Percentiles rank a stretch among this genome's conserved stretches.
phyloP scores from a whole-genome alignment of 37 sponge, comb jelly and placozoan species.

The Hexactinellida sp. region DNA sequence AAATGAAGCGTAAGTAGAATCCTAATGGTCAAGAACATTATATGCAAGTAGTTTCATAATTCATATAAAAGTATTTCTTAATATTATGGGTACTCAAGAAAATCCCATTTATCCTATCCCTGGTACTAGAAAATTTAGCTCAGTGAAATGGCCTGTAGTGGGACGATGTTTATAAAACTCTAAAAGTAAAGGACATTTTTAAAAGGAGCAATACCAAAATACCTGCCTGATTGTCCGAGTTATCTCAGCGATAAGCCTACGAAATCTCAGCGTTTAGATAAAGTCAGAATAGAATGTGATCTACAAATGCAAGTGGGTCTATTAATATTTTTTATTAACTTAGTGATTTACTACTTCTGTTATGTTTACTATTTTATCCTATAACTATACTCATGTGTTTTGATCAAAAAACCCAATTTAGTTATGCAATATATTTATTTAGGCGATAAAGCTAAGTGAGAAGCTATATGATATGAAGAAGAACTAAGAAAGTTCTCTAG shows the following conservation, averaged over 20 bases:
- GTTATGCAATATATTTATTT: no score
- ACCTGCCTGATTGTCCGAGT: background rate
- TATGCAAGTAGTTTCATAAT: no score
- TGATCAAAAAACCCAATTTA: no score
- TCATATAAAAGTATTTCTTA: no score
- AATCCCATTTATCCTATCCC: background rate
- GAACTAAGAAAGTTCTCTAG: background rate
- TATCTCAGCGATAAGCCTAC: background rate
- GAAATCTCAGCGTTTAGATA: constrained; percentile 7
- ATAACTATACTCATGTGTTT: background rate
- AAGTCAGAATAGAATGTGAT: constrained; percentile 1
- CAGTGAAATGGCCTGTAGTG: constrained; percentile 19
- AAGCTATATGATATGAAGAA: background rate
- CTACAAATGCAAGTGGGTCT: background rate
- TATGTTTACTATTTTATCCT: background rate
- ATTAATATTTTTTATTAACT: background rate
- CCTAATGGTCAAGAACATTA: no score
- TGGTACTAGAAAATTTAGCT: background rate
- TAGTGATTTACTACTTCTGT: no score
- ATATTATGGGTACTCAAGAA: constrained; percentile 3
- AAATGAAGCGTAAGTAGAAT: no score
- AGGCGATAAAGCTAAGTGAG: no score
- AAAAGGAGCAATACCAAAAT: constrained; percentile 15
- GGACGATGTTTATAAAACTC: background rate
- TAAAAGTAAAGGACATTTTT: background rate